Conservation (phyloP, 2,113 vertebrate species). For the Corapipo altera region DNA sequence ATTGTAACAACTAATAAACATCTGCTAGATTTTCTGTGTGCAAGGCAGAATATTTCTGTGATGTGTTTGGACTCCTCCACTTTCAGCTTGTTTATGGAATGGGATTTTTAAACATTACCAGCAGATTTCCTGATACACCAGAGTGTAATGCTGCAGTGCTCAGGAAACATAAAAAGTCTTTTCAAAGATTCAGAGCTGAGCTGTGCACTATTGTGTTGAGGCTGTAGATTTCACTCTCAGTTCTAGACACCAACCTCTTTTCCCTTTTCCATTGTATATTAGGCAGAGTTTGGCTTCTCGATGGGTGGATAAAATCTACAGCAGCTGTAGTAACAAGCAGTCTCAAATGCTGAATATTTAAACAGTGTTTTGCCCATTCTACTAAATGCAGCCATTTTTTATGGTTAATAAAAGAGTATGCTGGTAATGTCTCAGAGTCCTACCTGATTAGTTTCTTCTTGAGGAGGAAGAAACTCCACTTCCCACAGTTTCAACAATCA, state of each 20-base stretch:
- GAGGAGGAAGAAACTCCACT: constrained; percentile 3
- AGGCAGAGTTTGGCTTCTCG: neutral
- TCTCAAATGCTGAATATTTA: constrained; percentile 30
- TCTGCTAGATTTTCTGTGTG: neutral
- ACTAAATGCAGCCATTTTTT: constrained; percentile 46
- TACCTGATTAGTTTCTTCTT: neutral
- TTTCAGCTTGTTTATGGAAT: constrained; percentile 33
- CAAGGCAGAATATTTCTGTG: neutral
- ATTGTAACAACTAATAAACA: neutral
- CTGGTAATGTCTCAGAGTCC: neutral
- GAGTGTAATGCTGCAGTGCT: neutral
- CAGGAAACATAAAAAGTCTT: constrained; percentile 32
- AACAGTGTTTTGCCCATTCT: neutral
- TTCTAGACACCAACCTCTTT: constrained; percentile 1
- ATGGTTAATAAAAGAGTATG: constrained; percentile 9
- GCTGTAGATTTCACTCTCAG: constrained; percentile 27
- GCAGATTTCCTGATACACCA: constrained; percentile 8
- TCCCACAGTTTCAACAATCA: neutral
- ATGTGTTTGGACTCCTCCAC: neutral
- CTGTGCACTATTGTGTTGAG: neutral
- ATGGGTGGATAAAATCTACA: constrained; percentile 10
- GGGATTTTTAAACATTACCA: constrained; percentile 23
- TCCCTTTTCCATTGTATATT: constrained; percentile 8
- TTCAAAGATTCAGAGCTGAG: constrained; percentile 31
- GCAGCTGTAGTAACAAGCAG: constrained; percentile 7